Evolutionary conservation across 2,888 invertebrate genomes (phyloP).

Genomic region (Chymomyza procnemis): DNA sequence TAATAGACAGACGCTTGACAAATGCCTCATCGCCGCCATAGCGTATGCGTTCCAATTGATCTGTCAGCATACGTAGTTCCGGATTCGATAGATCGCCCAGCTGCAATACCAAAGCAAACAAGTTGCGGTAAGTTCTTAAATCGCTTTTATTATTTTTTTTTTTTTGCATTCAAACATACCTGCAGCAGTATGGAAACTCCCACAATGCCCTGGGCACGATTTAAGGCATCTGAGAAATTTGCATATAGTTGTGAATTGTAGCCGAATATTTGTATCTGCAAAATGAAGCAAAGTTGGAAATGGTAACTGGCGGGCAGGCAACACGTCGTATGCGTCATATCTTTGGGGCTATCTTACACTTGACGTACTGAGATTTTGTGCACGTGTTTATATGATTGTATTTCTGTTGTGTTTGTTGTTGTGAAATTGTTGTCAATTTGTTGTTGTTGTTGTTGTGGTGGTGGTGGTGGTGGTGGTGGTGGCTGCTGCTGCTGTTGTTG

Average conservation of each 20-base stretch:
- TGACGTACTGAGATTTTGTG: neutral
- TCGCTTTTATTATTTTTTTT: neutral
- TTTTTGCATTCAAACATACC: constrained; percentile 83
- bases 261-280: constrained; percentile 98
- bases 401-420: neutral
- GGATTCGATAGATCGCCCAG: constrained; percentile 94
- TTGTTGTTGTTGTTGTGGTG: neutral
- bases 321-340: neutral
- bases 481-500: neutral
- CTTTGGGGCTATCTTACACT: neutral
- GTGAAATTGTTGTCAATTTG: neutral
- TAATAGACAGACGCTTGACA: constrained; percentile 90
- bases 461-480: constrained; percentile 11
- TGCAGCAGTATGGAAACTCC: constrained; percentile 95
- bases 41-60: constrained; percentile 93
- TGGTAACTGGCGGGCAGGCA: neutral
- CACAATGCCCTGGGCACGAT: constrained; percentile 96
- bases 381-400: neutral
- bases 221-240: constrained; percentile 96
- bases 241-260: constrained; percentile 98
- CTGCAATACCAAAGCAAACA: constrained; percentile 80
- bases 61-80: constrained; percentile 92
- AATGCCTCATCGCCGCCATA: constrained; percentile 93
- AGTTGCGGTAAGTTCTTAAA: neutral
- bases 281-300: constrained; percentile 71